Conservation (phyloP, 2,797 vertebrate species). For the Dallia pectoralis region DNA sequence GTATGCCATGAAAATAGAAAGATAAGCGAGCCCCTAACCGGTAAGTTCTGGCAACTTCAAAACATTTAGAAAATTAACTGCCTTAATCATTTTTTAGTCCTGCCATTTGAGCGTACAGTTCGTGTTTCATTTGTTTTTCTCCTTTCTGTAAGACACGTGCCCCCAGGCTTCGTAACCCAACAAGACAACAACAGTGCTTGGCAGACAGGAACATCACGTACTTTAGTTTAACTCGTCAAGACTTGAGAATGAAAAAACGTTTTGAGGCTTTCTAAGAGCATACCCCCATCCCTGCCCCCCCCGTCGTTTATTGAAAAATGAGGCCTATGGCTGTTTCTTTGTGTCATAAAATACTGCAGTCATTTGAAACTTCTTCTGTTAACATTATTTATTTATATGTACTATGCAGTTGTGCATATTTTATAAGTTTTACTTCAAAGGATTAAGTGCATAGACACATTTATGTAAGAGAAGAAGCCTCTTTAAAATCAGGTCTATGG, state of each 20-base stretch:
- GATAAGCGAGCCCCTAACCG: too few relatives aligned
- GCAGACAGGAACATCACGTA: slow-evolving; percentile 4
- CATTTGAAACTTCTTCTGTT: not conserved
- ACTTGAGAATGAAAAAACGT: not conserved
- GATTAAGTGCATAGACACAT: not conserved
- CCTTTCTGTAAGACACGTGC: not conserved
- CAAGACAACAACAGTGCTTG: not conserved
- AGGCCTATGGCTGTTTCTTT: slow-evolving; percentile 6
- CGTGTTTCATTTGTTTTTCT: not conserved
- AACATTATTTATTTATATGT: slow-evolving; percentile 3
- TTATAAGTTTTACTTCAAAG: not conserved
- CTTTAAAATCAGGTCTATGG: not conserved
- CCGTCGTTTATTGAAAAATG: not conserved
- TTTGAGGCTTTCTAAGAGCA: not conserved
- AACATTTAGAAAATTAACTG: too few relatives aligned
- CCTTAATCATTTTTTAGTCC: too few relatives aligned
- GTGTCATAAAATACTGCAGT: not conserved
- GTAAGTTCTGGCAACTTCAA: too few relatives aligned
- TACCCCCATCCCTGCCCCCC: not conserved
- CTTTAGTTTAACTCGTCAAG: not conserved
- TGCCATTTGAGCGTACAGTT: too few relatives aligned
- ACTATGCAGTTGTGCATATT: slow-evolving; percentile 5
- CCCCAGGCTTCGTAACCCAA: slow-evolving; percentile 10
- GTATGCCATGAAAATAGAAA: too few relatives aligned
- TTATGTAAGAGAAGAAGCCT: not conserved